Percentiles rank a stretch among this genome's conserved stretches.
phyloP scores from a whole-genome alignment of 2,888 invertebrate species.

The Ophion slaviceki region DNA sequence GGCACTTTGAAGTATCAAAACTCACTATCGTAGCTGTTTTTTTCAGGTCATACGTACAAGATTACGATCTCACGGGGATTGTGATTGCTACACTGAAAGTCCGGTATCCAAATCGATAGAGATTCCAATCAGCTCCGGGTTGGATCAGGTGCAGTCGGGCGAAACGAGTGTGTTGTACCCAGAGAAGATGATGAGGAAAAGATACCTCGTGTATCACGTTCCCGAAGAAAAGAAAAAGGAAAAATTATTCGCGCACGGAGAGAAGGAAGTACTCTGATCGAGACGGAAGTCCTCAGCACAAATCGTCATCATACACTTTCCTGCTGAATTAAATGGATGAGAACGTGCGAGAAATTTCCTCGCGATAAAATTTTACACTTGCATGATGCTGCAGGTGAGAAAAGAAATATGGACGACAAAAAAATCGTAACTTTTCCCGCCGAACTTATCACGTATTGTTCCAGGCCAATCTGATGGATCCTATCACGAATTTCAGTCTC shows the following conservation, averaged over 20 bases:
- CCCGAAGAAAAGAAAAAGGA: not conserved
- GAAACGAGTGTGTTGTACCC: slow-evolving; percentile 36
- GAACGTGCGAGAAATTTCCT: slow-evolving; percentile 28
- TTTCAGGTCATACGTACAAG: not conserved
- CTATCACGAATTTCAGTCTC: slow-evolving; percentile 40
- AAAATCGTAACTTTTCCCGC: slow-evolving; percentile 21
- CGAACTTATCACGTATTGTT: slow-evolving; percentile 53
- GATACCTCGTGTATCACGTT: not conserved
- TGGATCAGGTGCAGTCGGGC: slow-evolving; percentile 38
- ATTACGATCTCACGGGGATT: slow-evolving; percentile 7
- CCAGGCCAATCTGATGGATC: slow-evolving; percentile 55
- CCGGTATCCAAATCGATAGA: slow-evolving; percentile 43
- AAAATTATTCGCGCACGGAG: not conserved
- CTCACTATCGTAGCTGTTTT: not conserved
- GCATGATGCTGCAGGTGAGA: slow-evolving; percentile 32
- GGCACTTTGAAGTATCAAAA: too few relatives aligned
- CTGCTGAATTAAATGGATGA: slow-evolving; percentile 53
- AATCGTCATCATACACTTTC: slow-evolving; percentile 49
- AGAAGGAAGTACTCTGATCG: not conserved
- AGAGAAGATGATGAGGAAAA: not conserved
- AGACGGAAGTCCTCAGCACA: slow-evolving; percentile 28
- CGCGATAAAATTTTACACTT: slow-evolving; percentile 39
- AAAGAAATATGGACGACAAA: not conserved
- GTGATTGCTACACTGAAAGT: slow-evolving; percentile 29
- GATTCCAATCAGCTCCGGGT: slow-evolving; percentile 44